Conservation (phyloP, 2,797 vertebrate species). For the Coluber constrictor region DNA sequence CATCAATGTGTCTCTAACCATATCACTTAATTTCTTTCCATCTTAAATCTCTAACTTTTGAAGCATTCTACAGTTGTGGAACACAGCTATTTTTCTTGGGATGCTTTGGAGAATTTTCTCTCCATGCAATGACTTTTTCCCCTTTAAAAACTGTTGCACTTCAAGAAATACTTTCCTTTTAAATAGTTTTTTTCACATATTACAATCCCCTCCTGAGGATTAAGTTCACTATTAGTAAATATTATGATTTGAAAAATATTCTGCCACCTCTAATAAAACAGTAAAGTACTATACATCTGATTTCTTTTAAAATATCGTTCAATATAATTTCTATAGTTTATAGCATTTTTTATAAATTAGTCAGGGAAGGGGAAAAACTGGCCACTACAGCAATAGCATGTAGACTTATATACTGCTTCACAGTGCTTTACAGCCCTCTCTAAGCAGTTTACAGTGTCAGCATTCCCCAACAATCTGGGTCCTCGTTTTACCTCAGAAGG, state of each 20-base stretch:
- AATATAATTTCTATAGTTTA: neutral
- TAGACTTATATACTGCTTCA: neutral
- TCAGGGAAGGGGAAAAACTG: neutral
- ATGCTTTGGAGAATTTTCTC: too few species aligned
- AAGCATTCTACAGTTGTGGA: neutral
- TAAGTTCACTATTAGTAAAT: neutral
- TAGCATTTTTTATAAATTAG: neutral
- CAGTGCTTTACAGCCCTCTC: neutral
- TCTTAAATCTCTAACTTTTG: too few species aligned
- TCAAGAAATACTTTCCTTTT: neutral
- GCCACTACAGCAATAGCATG: neutral
- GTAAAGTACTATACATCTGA: neutral
- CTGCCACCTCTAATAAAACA: neutral
- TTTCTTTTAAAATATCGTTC: neutral
- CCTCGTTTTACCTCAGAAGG: neutral
- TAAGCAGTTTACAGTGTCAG: neutral
- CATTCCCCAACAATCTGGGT: neutral
- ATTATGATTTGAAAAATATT: neutral
- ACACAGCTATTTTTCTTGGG: neutral
- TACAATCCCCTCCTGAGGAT: neutral
- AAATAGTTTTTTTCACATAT: neutral
- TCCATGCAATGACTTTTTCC: neutral
- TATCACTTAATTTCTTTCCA: neutral
- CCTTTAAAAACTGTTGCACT: neutral
- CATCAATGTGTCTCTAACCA: neutral